Percentiles rank a stretch among this genome's conserved stretches.
phyloP scores from a whole-genome alignment of 1,140 invertebrate genomes.

The Habropoda laboriosa region DNA sequence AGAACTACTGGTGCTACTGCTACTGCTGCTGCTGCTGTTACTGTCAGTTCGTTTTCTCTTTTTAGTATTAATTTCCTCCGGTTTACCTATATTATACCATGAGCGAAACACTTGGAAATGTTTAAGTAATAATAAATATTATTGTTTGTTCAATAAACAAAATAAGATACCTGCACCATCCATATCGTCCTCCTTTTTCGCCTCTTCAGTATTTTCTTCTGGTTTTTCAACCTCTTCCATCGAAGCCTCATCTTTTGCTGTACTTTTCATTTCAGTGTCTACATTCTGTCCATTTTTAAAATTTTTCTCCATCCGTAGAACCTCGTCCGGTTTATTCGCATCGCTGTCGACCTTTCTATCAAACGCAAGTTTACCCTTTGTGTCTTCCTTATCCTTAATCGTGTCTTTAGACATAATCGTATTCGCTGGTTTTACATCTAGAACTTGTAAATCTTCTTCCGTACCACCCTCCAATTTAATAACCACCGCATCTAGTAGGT shows the following conservation, averaged over 20 bases:
- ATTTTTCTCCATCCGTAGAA: conserved; percentile 55
- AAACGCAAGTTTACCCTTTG: conserved; percentile 72
- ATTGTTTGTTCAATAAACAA: not conserved
- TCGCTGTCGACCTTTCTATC: conserved; percentile 74
- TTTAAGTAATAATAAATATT: too few relatives aligned
- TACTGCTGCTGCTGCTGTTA: conserved; percentile 77
- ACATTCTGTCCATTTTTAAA: conserved; percentile 67
- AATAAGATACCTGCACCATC: conserved; percentile 14
- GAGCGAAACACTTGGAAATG: not conserved
- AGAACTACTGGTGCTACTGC: conserved; percentile 76
- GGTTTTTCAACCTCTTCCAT: conserved; percentile 77
- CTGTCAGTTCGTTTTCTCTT: conserved; percentile 78
- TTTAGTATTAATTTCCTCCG: conserved; percentile 61
- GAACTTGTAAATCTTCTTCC: conserved; percentile 94
- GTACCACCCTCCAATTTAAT: conserved; percentile 98
- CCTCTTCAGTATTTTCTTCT: conserved; percentile 70
- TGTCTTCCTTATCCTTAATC: conserved; percentile 78
- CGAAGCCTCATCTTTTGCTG: conserved; percentile 80
- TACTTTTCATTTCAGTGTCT: conserved; percentile 73
- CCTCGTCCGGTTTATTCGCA: conserved; percentile 40
- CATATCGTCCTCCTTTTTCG: conserved; percentile 44
- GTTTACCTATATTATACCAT: conserved; percentile 41
- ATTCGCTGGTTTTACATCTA: conserved; percentile 86
- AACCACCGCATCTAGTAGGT: conserved; percentile 96
- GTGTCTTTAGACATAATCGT: conserved; percentile 66